Evolutionary conservation across 2,113 vertebrate genomes (phyloP).

Genomic region (Paratilapia polleni): DNA sequence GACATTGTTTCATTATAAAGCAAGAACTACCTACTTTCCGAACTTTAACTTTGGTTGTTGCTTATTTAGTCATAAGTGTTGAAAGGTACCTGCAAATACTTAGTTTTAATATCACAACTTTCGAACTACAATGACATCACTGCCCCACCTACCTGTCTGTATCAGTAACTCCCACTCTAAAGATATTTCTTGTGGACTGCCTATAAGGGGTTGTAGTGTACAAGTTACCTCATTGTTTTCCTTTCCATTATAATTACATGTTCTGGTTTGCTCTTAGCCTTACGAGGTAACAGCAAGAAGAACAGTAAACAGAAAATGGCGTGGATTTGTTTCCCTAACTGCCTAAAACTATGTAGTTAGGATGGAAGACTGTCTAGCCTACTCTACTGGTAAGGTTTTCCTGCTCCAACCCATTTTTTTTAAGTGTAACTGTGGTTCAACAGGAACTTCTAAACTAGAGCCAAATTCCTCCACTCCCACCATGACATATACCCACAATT

Average conservation of each 20-base stretch:
- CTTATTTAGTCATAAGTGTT: too few species aligned
- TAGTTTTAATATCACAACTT: not conserved
- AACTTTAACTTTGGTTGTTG: too few species aligned
- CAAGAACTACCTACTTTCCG: too few species aligned
- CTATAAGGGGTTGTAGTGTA: not conserved
- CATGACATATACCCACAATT: constrained; percentile 65
- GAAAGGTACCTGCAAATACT: not conserved
- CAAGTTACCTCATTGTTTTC: not conserved
- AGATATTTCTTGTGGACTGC: not conserved
- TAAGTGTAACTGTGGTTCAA: constrained; percentile 43
- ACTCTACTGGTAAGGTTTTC: constrained; percentile 50
- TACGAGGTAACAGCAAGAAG: not conserved
- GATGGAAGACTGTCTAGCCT: constrained; percentile 13
- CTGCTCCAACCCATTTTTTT: constrained; percentile 38
- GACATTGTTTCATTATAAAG: not conserved
- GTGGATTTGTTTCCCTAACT: constrained; percentile 38
- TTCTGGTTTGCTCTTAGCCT: not conserved
- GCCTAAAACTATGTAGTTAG: constrained; percentile 34
- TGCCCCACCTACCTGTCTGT: too few species aligned
- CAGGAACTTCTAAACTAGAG: constrained; percentile 51
- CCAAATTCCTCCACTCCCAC: constrained; percentile 57
- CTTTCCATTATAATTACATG: not conserved
- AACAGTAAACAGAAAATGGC: constrained; percentile 40
- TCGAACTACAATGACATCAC: too few species aligned
- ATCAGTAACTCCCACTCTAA: not conserved